Conservation (phyloP, 2,797 vertebrate species). For the Glyptemys insculpta region DNA sequence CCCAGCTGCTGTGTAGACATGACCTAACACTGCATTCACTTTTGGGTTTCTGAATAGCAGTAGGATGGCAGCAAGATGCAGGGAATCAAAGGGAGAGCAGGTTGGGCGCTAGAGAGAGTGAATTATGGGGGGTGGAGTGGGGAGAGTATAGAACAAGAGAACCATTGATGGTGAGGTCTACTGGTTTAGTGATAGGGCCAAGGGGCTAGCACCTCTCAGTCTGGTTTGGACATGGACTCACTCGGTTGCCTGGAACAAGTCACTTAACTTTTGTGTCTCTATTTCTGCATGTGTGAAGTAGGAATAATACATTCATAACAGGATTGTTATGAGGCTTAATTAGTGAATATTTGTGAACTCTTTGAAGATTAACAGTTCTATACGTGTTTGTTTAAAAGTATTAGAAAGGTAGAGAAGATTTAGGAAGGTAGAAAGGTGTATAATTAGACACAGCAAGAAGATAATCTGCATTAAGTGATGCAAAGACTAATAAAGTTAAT, state of each 20-base stretch:
- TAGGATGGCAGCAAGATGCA: too few species aligned
- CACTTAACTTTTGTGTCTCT: rapidly evolving
- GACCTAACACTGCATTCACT: not conserved
- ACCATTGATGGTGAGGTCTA: too few species aligned
- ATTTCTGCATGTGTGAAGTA: rapidly evolving
- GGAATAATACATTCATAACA: rapidly evolving
- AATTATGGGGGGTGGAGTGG: too few species aligned
- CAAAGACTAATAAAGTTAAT: rapidly evolving
- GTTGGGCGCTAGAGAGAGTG: too few species aligned
- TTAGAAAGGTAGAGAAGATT: not conserved
- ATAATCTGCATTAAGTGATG: not conserved
- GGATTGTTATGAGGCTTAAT: rapidly evolving
- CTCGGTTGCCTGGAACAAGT: not conserved
- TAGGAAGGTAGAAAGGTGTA: not conserved
- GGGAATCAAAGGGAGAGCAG: too few species aligned
- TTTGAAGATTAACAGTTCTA: rapidly evolving
- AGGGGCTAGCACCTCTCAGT: not conserved
- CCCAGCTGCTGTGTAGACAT: not conserved
- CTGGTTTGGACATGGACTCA: not conserved
- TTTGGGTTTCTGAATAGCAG: not conserved
- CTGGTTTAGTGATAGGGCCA: not conserved
- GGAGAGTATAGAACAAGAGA: too few species aligned
- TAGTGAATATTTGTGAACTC: rapidly evolving
- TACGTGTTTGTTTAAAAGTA: rapidly evolving
- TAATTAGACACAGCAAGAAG: rapidly evolving